Conservation (phyloP, 2,797 vertebrate genomes). For the Pseudochromis fuscus region DNA sequence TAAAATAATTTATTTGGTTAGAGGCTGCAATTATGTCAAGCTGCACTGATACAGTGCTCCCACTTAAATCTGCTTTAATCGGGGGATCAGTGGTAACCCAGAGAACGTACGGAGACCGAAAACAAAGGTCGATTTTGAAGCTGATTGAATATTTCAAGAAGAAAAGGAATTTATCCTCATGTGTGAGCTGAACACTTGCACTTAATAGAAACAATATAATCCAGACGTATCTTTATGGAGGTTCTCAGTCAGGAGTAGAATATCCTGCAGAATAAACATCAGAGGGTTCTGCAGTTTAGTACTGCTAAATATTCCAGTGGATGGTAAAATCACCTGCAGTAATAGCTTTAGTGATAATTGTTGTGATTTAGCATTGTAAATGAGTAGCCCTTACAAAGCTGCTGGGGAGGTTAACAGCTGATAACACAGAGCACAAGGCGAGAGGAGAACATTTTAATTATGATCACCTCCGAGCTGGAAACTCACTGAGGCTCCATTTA, state of each 20-base stretch:
- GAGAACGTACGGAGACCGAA: constrained; percentile 14
- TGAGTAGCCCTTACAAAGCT: constrained; percentile 25
- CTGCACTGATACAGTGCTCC: constrained; percentile 28
- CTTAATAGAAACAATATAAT: constrained; percentile 40
- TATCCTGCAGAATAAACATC: constrained; percentile 3
- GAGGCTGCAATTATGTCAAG: constrained; percentile 53
- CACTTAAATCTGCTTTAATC: constrained; percentile 50
- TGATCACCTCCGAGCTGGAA: constrained; percentile 37
- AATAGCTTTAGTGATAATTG: not conserved
- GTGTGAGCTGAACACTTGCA: constrained; percentile 11
- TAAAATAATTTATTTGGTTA: constrained; percentile 52
- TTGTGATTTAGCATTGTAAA: constrained; percentile 12
- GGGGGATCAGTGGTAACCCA: constrained; percentile 24
- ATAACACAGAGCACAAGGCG: constrained; percentile 44
- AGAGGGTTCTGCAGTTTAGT: not conserved
- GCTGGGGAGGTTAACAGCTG: constrained; percentile 14
- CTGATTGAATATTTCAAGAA: constrained; percentile 28
- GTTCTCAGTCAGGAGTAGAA: constrained; percentile 10
- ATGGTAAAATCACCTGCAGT: constrained; percentile 13
- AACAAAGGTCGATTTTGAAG: constrained; percentile 14
- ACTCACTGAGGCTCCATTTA: not conserved
- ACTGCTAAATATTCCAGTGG: not conserved
- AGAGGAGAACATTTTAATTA: constrained; percentile 47
- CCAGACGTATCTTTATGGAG: constrained; percentile 25
- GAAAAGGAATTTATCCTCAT: constrained; percentile 12